Evolutionary conservation across 2,113 vertebrate genomes (phyloP).

Genomic region (Platysteira castanea): DNA sequence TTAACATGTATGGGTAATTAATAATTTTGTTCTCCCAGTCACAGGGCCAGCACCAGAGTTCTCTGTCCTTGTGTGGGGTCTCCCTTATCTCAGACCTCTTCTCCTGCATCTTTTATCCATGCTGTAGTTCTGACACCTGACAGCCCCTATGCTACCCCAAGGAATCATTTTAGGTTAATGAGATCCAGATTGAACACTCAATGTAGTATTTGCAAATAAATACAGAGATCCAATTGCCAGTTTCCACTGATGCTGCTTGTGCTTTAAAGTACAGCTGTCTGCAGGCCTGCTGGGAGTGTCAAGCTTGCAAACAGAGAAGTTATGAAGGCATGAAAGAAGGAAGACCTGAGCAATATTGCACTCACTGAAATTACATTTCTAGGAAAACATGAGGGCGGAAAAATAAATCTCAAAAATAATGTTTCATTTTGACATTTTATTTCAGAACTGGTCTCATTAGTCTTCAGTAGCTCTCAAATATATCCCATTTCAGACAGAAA

Average conservation of each 20-base stretch:
- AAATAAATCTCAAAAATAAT: neutral
- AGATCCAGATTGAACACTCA: neutral
- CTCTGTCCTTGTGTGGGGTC: too few relatives aligned
- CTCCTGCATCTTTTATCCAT: neutral
- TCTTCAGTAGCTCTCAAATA: neutral
- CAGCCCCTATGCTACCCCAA: neutral
- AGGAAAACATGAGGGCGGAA: neutral
- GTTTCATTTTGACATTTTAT: constrained; percentile 3
- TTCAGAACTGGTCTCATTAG: neutral
- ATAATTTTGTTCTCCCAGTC: neutral
- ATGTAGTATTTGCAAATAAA: neutral
- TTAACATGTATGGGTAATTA: neutral
- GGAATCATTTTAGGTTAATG: neutral
- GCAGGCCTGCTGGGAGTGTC: neutral
- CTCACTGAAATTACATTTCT: neutral
- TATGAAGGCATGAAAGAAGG: neutral
- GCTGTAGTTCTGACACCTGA: neutral
- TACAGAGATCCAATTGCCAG: neutral
- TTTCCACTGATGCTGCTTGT: neutral
- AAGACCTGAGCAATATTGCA: neutral
- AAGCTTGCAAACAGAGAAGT: neutral
- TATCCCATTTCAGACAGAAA: neutral
- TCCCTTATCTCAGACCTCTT: neutral
- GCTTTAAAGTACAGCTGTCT: neutral
- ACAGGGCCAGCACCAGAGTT: neutral